Conservation (phyloP, 2,113 vertebrate genomes). For the Motacilla alba region DNA sequence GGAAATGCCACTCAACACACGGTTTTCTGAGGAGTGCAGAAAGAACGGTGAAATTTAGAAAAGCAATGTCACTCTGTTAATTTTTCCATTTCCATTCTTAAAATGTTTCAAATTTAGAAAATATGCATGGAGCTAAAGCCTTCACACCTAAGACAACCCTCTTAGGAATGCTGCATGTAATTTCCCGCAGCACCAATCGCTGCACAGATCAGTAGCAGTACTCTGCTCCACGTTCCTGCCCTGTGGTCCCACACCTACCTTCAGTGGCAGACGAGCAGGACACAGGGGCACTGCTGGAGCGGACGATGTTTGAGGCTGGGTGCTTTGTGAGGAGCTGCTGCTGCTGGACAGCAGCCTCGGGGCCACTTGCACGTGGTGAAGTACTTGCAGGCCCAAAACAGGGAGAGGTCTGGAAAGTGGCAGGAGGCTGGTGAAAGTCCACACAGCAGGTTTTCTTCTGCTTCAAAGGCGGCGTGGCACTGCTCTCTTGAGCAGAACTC, state of each 20-base stretch:
- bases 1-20: not conserved
- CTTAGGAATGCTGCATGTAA: accelerated
- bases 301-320: conserved; percentile 77
- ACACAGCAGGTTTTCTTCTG: conserved; percentile 81
- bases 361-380: not conserved
- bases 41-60: not conserved
- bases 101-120: not conserved
- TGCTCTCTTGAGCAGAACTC: not conserved
- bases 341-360: conserved; percentile 51
- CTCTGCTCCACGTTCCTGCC: not conserved
- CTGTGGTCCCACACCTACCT: conserved; percentile 71
- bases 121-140: not conserved
- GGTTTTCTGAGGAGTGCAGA: not conserved
- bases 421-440: conserved; percentile 73
- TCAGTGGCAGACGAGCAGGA: conserved; percentile 75
- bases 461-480: conserved; percentile 55
- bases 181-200: not conserved
- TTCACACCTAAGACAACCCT: not conserved
- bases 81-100: not conserved
- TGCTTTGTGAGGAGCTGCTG: conserved; percentile 48
- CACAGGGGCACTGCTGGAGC: conserved; percentile 91
- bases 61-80: not conserved
- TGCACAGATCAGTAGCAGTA: not conserved
- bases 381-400: conserved; percentile 55
- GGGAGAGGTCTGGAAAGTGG: conserved; percentile 53